These are phyloP conservation scores for Bos indicus DNA, from an alignment of 2,113 vertebrate genomes.

Conservation along the genomic window DNA sequence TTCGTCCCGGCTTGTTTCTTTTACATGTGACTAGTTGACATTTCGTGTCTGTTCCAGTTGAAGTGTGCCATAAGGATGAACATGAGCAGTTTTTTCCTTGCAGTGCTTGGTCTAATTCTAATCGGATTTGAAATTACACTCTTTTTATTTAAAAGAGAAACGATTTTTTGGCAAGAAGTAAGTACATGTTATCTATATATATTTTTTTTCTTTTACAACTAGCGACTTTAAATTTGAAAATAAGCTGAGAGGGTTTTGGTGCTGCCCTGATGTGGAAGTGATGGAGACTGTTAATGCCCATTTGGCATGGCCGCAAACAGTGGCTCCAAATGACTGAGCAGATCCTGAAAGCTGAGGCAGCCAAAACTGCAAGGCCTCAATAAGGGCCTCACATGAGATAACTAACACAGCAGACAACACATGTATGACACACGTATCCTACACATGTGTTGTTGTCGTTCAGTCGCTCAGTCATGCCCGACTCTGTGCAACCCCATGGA, in stretches of 20 bases:
- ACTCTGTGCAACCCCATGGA: background rate
- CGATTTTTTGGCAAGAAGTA: background rate
- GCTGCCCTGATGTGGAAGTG: background rate
- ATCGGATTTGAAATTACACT: background rate
- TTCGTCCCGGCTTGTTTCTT: background rate
- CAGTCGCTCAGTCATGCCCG: background rate
- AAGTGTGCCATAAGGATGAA: background rate
- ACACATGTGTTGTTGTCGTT: background rate
- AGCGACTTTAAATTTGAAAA: background rate
- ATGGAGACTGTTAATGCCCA: background rate
- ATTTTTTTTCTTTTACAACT: background rate
- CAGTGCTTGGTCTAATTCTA: background rate
- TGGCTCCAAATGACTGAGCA: background rate
- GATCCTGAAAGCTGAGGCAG: background rate
- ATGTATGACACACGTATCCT: accelerated
- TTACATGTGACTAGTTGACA: background rate
- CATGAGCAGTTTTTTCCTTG: background rate
- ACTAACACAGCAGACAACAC: background rate
- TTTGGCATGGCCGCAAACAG: background rate
- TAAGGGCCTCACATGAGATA: background rate
- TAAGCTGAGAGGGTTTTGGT: background rate
- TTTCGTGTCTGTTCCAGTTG: background rate
- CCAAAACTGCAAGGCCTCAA: background rate
- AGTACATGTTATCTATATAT: background rate
- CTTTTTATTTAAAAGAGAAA: background rate